These are phyloP conservation scores for Eremophila alpestris DNA, from an alignment of 2,797 vertebrate genomes.

Conservation along the genomic window DNA sequence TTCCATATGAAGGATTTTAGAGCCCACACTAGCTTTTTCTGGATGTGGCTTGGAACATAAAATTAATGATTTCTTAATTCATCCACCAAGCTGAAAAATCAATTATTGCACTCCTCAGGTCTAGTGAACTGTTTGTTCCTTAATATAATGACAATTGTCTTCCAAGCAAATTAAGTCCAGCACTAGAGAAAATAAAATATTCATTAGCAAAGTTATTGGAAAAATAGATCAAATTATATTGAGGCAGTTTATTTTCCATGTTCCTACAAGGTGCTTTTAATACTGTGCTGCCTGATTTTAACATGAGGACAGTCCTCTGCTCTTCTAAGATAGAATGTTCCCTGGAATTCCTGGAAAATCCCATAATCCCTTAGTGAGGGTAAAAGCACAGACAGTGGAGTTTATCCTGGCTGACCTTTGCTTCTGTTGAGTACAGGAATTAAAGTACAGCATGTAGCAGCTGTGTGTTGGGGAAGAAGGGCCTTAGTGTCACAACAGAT, in stretches of 20 bases:
- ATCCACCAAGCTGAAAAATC: constrained; percentile 31
- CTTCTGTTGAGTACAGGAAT: not conserved
- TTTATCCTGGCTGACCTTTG: not conserved
- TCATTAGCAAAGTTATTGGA: constrained; percentile 70
- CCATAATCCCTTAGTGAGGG: not conserved
- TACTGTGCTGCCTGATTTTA: not conserved
- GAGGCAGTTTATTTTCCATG: constrained; percentile 46
- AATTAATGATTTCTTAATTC: constrained; percentile 33
- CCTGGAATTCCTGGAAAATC: not conserved
- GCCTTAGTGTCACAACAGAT: not conserved
- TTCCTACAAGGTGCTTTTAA: constrained; percentile 1
- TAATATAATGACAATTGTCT: constrained; percentile 44
- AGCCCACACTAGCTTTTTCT: not conserved
- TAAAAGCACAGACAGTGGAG: not conserved
- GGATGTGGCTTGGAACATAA: not conserved
- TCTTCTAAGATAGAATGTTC: not conserved
- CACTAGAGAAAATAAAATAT: constrained; percentile 65
- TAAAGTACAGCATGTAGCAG: not conserved
- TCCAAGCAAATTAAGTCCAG: constrained; percentile 55
- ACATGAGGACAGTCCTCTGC: not conserved
- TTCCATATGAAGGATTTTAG: not conserved
- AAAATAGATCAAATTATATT: constrained; percentile 68
- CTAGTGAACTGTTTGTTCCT: constrained; percentile 35
- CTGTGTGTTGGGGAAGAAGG: not conserved
- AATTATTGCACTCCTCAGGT: constrained; percentile 23